Evolutionary conservation across 2,888 invertebrate species (phyloP).

Genomic region (Tetranychus truncatus): DNA sequence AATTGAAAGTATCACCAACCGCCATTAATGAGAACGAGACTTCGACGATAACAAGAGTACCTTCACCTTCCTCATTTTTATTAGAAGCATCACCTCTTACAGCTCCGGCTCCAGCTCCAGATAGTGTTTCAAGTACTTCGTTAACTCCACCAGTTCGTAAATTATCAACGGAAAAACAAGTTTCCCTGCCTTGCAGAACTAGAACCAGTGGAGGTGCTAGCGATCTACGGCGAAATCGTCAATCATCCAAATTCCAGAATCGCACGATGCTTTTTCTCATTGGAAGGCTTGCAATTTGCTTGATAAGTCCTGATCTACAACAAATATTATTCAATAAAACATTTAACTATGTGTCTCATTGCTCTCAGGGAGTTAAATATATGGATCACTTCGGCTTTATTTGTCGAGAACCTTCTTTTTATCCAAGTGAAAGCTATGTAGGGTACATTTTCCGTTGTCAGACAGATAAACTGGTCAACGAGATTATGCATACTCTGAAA

Average conservation of each 20-base stretch:
- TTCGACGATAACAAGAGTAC: not conserved
- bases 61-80: not conserved
- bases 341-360: conserved; percentile 69
- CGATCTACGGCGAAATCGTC: conserved; percentile 22
- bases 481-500: conserved; percentile 43
- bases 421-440: conserved; percentile 39
- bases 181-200: conserved; percentile 11
- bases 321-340: conserved; percentile 67
- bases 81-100: not conserved
- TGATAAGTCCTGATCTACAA: conserved; percentile 83
- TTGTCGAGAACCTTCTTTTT: conserved; percentile 46
- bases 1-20: not conserved
- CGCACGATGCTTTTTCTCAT: conserved; percentile 83
- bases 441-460: conserved; percentile 80
- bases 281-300: conserved; percentile 60
- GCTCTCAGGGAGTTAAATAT: conserved; percentile 60
- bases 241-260: conserved; percentile 39
- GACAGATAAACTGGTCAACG: conserved; percentile 41
- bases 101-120: not conserved
- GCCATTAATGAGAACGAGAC: not conserved
- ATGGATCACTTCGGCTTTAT: conserved; percentile 83
- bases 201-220: conserved; percentile 18
- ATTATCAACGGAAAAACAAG: conserved; percentile 1
- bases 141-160: not conserved
- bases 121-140: not conserved